Percentiles rank a stretch among this genome's conserved stretches.
Evolutionary conservation across 2,797 vertebrate genomes (phyloP).

Genomic region (Rhinogobio ventralis): DNA sequence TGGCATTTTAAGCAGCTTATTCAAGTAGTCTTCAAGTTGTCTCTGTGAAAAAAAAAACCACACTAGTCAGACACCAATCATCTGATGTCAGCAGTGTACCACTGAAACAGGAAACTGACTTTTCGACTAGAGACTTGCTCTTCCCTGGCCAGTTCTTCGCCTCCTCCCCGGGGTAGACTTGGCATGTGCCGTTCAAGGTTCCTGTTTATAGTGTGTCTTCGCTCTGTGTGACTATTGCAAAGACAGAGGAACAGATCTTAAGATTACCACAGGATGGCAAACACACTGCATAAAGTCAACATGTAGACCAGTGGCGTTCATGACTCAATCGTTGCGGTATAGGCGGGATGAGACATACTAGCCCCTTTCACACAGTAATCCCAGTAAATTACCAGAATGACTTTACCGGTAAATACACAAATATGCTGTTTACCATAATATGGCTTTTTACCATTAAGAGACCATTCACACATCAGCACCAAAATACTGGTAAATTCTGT

Average conservation of each 20-base stretch:
- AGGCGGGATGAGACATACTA: not conserved
- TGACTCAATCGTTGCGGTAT: not conserved
- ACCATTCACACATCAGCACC: no score
- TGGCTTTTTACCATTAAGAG: no score
- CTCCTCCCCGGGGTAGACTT: slow-evolving; percentile 83
- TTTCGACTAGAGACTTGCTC: slow-evolving; percentile 90
- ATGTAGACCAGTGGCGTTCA: not conserved
- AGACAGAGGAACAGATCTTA: not conserved
- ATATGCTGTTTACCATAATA: no score
- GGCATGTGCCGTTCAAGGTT: slow-evolving; percentile 84
- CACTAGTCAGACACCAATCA: not conserved
- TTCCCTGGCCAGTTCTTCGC: slow-evolving; percentile 84
- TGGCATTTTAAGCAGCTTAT: slow-evolving; percentile 89
- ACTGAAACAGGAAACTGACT: slow-evolving; percentile 71
- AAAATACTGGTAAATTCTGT: no score
- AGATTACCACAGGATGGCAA: not conserved
- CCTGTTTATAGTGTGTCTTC: slow-evolving; percentile 82
- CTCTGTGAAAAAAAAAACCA: slow-evolving; percentile 78
- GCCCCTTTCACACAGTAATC: no score
- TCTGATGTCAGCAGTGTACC: not conserved
- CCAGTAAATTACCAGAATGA: no score
- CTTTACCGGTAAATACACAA: no score
- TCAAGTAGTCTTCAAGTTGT: slow-evolving; percentile 96
- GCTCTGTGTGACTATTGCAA: slow-evolving; percentile 85
- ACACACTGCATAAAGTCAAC: not conserved